These are phyloP conservation scores for Musca domestica DNA, from an alignment of 1,140 invertebrate species.

Conservation along the genomic window DNA sequence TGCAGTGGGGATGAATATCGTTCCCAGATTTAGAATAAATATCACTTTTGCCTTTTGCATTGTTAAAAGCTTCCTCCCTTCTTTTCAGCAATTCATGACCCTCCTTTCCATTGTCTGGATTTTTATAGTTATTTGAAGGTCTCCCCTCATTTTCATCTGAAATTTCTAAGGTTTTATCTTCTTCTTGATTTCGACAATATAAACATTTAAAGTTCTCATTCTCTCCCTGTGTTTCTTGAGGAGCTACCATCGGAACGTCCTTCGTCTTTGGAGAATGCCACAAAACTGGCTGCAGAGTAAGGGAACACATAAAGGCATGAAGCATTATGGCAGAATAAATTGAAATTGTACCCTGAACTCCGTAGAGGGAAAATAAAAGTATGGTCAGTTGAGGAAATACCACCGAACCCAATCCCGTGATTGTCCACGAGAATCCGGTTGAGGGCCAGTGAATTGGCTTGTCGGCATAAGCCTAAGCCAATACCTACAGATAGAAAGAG, in stretches of 20 bases:
- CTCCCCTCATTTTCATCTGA: too few relatives aligned
- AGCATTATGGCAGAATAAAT: conserved; percentile 60
- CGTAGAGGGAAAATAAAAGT: conserved; percentile 56
- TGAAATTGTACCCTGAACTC: conserved; percentile 58
- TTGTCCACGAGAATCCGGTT: conserved; percentile 61
- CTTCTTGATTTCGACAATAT: conserved; percentile 40
- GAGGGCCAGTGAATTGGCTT: conserved; percentile 61
- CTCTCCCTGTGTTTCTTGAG: too few relatives aligned
- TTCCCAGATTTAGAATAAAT: too few relatives aligned
- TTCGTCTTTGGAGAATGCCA: conserved; percentile 56
- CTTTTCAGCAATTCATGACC: conserved; percentile 65
- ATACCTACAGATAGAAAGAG: background rate
- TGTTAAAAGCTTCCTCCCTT: conserved; percentile 9
- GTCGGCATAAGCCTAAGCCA: conserved; percentile 56
- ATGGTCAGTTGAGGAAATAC: conserved; percentile 59
- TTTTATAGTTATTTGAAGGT: conserved; percentile 63
- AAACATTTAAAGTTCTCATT: too few relatives aligned
- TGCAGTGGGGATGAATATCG: too few relatives aligned
- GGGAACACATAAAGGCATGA: conserved; percentile 58
- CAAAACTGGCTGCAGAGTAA: conserved; percentile 63
- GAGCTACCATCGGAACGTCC: too few relatives aligned
- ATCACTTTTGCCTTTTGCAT: conserved; percentile 29
- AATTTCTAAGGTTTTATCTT: conserved; percentile 55
- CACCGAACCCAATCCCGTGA: conserved; percentile 60
- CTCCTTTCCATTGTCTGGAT: too few relatives aligned